Conservation (phyloP, 2,113 vertebrate genomes). For the Rhadina sibilatrix region DNA sequence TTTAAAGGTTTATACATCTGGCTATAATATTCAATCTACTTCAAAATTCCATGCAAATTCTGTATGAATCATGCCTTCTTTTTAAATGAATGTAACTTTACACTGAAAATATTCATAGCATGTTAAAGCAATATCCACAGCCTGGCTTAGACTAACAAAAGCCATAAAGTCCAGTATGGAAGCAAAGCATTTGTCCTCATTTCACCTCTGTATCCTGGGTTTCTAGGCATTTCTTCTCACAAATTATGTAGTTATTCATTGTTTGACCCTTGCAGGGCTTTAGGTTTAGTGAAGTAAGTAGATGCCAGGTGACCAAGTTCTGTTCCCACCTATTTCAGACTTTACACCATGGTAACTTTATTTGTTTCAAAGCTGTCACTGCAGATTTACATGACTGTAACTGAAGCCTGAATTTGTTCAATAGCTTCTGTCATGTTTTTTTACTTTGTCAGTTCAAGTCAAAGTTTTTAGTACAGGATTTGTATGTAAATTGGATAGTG, state of each 20-base stretch:
- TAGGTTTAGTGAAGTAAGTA: conserved; percentile 34
- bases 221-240: not conserved
- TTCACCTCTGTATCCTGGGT: conserved; percentile 6
- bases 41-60: not conserved
- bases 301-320: conserved; percentile 1
- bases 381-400: not conserved
- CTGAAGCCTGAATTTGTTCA: not conserved
- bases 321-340: not conserved
- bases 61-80: conserved; percentile 7
- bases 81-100: conserved; percentile 61
- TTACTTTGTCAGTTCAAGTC: not conserved
- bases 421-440: not conserved
- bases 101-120: conserved; percentile 34
- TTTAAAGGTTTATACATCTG: not conserved
- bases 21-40: not conserved
- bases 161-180: not conserved
- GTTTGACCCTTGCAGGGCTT: conserved; percentile 19
- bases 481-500: not conserved
- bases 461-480: conserved; percentile 1
- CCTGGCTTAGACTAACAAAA: conserved; percentile 19
- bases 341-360: not conserved
- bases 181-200: conserved; percentile 54
- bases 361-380: not conserved
- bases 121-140: not conserved
- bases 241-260: conserved; percentile 27